Evolutionary conservation across 2,888 invertebrate genomes (phyloP).

Genomic region (Amiota communis): DNA sequence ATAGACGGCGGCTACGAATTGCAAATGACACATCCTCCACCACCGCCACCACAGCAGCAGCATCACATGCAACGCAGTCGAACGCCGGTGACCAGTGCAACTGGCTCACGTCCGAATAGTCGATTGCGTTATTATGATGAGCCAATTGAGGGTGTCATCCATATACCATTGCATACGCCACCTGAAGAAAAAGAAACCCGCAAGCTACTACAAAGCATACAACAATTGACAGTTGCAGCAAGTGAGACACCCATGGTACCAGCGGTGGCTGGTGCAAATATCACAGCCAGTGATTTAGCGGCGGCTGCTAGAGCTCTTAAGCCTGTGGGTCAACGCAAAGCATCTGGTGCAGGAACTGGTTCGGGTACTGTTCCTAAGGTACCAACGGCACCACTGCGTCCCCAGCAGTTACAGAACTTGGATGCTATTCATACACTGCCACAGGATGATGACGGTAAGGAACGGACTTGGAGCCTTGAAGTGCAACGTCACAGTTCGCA

Average conservation of each 20-base stretch:
- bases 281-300: conserved; percentile 60
- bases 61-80: conserved; percentile 71
- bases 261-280: conserved; percentile 53
- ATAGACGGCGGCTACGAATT: conserved; percentile 63
- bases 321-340: conserved; percentile 51
- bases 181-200: conserved; percentile 77
- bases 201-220: conserved; percentile 67
- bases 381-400: conserved; percentile 42
- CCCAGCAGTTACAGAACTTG: conserved; percentile 70
- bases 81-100: conserved; percentile 68
- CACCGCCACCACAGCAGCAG: conserved; percentile 45
- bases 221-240: conserved; percentile 59
- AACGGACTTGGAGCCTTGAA: conserved; percentile 69
- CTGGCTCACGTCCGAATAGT: conserved; percentile 67
- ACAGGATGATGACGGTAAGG: conserved; percentile 61
- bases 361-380: conserved; percentile 22
- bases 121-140: conserved; percentile 78
- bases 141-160: conserved; percentile 78
- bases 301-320: conserved; percentile 61
- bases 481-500: conserved; percentile 72
- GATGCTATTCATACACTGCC: conserved; percentile 78
- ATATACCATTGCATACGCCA: conserved; percentile 84
- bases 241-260: conserved; percentile 54
- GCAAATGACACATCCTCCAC: conserved; percentile 48
- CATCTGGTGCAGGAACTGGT: conserved; percentile 33